A percentile compares a stretch with the other conserved stretches of the same genome.
Evolutionary conservation across 2,797 vertebrate genomes (phyloP).

Genomic region (Hapalemur alaotrensis): DNA sequence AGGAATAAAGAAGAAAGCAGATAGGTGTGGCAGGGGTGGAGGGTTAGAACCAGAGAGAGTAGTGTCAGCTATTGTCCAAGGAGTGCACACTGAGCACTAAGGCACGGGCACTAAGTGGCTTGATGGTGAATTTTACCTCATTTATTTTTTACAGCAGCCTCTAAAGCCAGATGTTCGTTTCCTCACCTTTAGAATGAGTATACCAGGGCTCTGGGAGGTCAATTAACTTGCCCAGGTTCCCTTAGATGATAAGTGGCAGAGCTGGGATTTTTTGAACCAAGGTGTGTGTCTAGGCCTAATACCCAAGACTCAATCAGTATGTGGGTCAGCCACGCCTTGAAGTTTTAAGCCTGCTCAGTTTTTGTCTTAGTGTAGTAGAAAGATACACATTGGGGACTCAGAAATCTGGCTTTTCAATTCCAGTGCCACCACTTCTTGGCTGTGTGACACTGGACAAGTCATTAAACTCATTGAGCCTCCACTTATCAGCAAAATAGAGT

Average conservation of each 20-base stretch:
- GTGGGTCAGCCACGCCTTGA: background rate
- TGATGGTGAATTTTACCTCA: background rate
- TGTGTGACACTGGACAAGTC: background rate
- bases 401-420: background rate
- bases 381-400: background rate
- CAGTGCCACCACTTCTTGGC: background rate
- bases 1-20: background rate
- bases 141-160: background rate
- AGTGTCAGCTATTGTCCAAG: background rate
- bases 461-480: background rate
- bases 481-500: background rate
- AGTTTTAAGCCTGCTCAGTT: background rate
- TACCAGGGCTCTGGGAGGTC: background rate
- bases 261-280: background rate
- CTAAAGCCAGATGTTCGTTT: background rate
- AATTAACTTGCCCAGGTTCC: background rate
- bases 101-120: background rate
- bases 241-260: background rate
- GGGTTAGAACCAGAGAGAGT: background rate
- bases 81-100: background rate
- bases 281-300: background rate
- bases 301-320: background rate
- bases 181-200: background rate
- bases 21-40: background rate
- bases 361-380: background rate